Conservation (phyloP, 2,113 vertebrate species). For the Seriola aureovittata region DNA sequence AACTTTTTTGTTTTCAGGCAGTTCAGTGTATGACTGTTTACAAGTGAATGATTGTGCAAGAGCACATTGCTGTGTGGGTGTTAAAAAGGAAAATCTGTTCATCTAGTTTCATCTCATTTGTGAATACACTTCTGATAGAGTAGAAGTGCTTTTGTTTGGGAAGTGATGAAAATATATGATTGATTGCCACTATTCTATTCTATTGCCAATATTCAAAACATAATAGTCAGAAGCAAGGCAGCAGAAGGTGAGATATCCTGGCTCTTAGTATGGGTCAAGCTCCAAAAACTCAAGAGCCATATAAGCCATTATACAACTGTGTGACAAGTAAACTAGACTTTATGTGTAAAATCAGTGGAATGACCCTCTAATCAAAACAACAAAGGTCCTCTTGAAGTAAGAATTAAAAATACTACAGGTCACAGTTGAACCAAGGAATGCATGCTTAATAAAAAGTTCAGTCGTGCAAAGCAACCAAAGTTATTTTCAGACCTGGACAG, state of each 20-base stretch:
- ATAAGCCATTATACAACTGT: too few species aligned
- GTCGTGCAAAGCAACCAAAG: not conserved
- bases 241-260: too few species aligned
- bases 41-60: not conserved
- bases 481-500: constrained; percentile 55
- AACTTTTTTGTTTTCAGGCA: not conserved
- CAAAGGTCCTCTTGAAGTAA: not conserved
- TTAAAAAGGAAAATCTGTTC: not conserved
- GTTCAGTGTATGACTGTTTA: not conserved
- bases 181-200: not conserved
- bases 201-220: too few species aligned
- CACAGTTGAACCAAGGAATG: not conserved
- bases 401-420: not conserved
- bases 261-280: too few species aligned
- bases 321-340: not conserved
- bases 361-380: not conserved
- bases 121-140: too few species aligned
- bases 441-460: not conserved
- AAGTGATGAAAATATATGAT: not conserved
- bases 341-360: not conserved
- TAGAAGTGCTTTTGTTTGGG: not conserved
- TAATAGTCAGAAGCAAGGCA: too few species aligned
- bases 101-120: not conserved
- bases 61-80: not conserved
- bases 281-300: too few species aligned